Evolutionary conservation across 1,140 invertebrate species (phyloP).

Genomic region (Colletes latitarsis): DNA sequence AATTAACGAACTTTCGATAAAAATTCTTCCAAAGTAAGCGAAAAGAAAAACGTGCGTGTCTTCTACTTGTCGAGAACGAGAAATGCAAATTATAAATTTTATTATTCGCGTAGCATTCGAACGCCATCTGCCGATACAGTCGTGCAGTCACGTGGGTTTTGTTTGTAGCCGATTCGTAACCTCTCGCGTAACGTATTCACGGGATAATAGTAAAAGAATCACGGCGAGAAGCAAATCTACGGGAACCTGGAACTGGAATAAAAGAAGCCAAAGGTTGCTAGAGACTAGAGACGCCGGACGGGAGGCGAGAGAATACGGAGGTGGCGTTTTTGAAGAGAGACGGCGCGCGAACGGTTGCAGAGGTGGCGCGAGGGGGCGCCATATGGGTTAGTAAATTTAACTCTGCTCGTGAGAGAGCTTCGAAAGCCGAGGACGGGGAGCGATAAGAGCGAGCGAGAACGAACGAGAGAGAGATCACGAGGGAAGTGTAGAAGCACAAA

Average conservation of each 20-base stretch:
- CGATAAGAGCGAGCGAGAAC: slow-evolving; percentile 9
- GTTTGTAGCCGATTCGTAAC: too few relatives aligned
- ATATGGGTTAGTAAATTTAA: slow-evolving; percentile 75
- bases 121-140: too few relatives aligned
- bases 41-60: too few relatives aligned
- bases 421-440: slow-evolving; percentile 29
- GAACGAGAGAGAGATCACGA: slow-evolving; percentile 50
- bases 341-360: slow-evolving; percentile 18
- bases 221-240: background rate
- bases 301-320: background rate
- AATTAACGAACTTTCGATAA: too few relatives aligned
- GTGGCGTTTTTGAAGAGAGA: slow-evolving; percentile 20
- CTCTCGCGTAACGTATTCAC: too few relatives aligned
- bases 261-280: background rate
- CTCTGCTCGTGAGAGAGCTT: slow-evolving; percentile 53
- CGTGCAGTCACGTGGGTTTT: too few relatives aligned
- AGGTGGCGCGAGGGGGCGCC: slow-evolving; percentile 56
- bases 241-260: background rate
- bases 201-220: background rate
- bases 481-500: slow-evolving; percentile 67
- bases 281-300: background rate
- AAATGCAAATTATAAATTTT: too few relatives aligned
- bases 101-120: too few relatives aligned
- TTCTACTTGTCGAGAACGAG: too few relatives aligned
- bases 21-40: too few relatives aligned